Conservation (phyloP, 2,888 invertebrate species). For the Zaprionus bogoriensis region DNA sequence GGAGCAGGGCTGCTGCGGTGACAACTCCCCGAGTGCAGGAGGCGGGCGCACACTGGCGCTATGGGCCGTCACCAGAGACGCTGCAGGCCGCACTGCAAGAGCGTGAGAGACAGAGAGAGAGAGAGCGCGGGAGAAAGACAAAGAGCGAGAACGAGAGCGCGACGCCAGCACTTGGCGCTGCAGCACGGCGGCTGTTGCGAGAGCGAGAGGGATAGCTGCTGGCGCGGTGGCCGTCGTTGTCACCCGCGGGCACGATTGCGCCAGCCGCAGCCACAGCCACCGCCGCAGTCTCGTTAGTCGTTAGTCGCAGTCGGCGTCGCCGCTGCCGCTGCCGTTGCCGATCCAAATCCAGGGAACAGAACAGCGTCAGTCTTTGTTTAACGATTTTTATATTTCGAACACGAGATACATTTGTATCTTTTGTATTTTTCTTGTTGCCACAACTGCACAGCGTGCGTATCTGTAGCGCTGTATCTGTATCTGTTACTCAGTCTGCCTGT, state of each 20-base stretch:
- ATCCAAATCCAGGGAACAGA: conserved; percentile 74
- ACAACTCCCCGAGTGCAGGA: conserved; percentile 31
- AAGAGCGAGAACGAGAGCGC: conserved; percentile 45
- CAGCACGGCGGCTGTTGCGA: conserved; percentile 48
- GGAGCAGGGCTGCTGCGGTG: not conserved
- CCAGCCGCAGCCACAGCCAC: not conserved
- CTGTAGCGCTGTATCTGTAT: conserved; percentile 40
- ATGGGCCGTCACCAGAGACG: conserved; percentile 31
- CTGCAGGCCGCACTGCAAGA: conserved; percentile 1
- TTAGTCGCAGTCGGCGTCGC: not conserved
- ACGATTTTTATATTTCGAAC: conserved; percentile 79
- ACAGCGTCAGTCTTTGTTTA: conserved; percentile 78
- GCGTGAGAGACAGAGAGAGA: not conserved
- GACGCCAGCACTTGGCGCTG: conserved; percentile 23
- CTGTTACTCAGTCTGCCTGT: too few species aligned
- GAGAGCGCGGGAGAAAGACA: conserved; percentile 13
- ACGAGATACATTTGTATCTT: conserved; percentile 81
- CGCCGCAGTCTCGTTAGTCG: not conserved
- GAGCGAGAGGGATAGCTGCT: conserved; percentile 74
- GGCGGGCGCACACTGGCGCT: conserved; percentile 58
- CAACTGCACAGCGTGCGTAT: conserved; percentile 53
- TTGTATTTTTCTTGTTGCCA: conserved; percentile 79
- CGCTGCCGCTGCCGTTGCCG: conserved; percentile 23
- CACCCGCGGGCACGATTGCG: conserved; percentile 41
- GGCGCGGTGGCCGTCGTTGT: conserved; percentile 39